Base-by-base conservation (phyloP, 2,888 invertebrate species). In the Cerastis rubricosa region DNA sequence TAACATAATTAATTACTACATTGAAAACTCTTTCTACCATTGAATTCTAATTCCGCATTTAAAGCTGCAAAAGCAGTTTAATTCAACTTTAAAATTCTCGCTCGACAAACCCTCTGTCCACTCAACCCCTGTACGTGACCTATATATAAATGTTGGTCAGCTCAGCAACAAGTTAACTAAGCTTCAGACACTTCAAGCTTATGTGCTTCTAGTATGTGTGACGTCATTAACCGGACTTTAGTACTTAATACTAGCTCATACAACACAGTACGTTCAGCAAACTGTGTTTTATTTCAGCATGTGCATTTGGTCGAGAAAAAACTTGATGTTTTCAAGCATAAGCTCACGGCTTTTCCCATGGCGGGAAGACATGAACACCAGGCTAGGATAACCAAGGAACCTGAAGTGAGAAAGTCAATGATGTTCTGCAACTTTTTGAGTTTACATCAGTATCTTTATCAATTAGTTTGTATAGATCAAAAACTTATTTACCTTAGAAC, bases 121-220 rank as follows among this genome's bases (percentile, higher is more conserved):
- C 72, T 45, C 1, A 73, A 54, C 47, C 51, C n/a, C 19, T 43
- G n/a, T 49, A 73, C 25, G 25, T 73, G 51, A 72, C 45, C 25
- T 63, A 17, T 43, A 14, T 40, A 43, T n/a, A n/a, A n/a, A n/a
- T 9, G 40, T 54, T 67, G 51, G 12, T 67, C n/a, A 54, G 45
- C 51, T 54, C n/a, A 25, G 74, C 74, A 80, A 79, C 80, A 74
- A 63, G 74, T 63, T 67, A 22, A 63, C 61, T 64, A 74, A 65
- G 79, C 79, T 66, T 65, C 49, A 35, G 6, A 22, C 29, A 66
- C 54, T 80, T 74, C 17, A 74, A 43, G 47, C 7, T 64, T 63
- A 74, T 17, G 22, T 63, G 63, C 74, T 49, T 29, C 61, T 29
- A 47, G 67, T 67, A 14, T 59, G 43, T 63, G 11, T 79, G 80